These are phyloP conservation scores for Lutjanus argentimaculatus DNA, from an alignment of 2,797 vertebrate genomes.

Conservation along the genomic window DNA sequence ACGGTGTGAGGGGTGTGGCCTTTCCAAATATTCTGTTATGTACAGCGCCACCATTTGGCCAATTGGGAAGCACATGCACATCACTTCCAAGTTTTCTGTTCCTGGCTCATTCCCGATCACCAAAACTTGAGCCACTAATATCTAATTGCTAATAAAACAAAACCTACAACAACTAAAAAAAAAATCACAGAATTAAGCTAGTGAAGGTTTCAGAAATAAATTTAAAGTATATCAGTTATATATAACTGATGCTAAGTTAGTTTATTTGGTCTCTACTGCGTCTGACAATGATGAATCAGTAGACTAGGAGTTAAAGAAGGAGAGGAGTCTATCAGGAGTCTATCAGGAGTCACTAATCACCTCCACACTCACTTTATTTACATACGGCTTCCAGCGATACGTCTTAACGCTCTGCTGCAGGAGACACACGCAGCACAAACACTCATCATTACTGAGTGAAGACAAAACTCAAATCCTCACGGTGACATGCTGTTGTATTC, in stretches of 20 bases:
- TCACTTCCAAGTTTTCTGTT: no score
- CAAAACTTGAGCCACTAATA: no score
- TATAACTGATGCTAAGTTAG: neutral
- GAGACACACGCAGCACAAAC: conserved; percentile 39
- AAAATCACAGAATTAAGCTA: no score
- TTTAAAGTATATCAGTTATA: neutral
- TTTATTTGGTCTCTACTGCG: no score
- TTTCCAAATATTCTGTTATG: no score
- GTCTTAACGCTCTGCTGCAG: conserved; percentile 68
- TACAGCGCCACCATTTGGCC: no score
- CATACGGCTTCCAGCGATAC: conserved; percentile 80
- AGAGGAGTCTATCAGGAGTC: neutral
- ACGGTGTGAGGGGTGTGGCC: no score
- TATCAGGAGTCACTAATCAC: neutral
- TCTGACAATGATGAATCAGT: no score
- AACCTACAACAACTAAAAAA: neutral
- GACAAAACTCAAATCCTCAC: neutral
- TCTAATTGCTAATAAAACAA: neutral
- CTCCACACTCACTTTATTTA: conserved; percentile 78
- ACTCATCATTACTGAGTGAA: neutral
- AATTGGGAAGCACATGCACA: no score
- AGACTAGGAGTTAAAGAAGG: neutral
- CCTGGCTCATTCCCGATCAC: no score
- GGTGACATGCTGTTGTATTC: no score
- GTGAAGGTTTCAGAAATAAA: neutral